Base-by-base conservation (phyloP, 2,888 invertebrate species). In the Napeogenes sylphis region DNA sequence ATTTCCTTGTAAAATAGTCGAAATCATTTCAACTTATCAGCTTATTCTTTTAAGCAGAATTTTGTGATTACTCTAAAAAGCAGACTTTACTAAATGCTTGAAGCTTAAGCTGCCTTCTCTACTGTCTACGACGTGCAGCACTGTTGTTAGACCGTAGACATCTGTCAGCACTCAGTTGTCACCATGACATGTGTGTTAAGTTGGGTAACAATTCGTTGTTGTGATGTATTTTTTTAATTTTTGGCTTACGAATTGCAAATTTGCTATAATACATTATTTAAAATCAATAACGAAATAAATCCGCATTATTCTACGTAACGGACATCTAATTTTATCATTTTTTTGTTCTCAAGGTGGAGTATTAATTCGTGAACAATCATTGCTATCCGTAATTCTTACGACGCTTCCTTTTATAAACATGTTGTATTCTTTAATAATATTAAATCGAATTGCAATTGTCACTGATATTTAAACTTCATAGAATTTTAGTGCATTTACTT, bases 181-280 rank as follows among this genome's bases (percentile, higher is more conserved):
- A 66, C 53, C 63, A 66, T 66, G 66, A 62, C 66, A 66, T 66
- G 61, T 66, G 61, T 56, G 56, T 61, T 66, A 58, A 51, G 63
- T 53, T 66, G 47, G 63, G 61, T 61, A 51, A 30, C 51, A 51
- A 53, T 60, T 62, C 58, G 55, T 62, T 65, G 47, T 61, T 67
- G 62, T 56, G 54, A 67, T 63, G 62, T 51, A 65, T 59, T 67
- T 65, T 64, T 63, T 67, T 65, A 65, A 51, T 65, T 65, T 63
- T 67, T 63, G 65, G 64, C 62, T 63, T 67, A 55, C 59, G 55
- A 58, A 67, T 65, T 63, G 63, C 61, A 62, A 61, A 67, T 61
- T 64, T 61, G 45, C 54, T 61, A 45, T 58, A 58, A 57, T 45
- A 56, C 61, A 59, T 58, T 55, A 60, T 59, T 63, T 56, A 32